A percentile compares a stretch with the other conserved stretches of the same genome.
phyloP scores from a whole-genome alignment of 2,113 vertebrate genomes.

The Clinocottus analis region DNA sequence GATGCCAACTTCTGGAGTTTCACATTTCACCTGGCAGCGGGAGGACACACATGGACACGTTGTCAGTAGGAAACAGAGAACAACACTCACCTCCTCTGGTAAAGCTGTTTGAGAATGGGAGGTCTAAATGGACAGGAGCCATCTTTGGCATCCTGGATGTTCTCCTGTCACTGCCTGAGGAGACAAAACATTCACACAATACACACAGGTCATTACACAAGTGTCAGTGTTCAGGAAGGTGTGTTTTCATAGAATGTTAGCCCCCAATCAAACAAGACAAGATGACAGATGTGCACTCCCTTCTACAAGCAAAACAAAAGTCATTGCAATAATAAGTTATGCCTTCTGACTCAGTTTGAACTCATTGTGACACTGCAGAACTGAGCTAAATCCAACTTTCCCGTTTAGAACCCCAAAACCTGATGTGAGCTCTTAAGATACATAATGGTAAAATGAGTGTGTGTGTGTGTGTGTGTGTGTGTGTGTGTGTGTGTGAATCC shows the following conservation, averaged over 20 bases:
- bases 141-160: constrained; percentile 94
- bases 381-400: constrained; percentile 56
- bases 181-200: constrained; percentile 74
- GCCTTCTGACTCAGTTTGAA: constrained; percentile 61
- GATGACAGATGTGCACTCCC: constrained; percentile 43
- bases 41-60: background rate
- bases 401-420: background rate
- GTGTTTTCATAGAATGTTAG: no score
- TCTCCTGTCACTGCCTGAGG: constrained; percentile 93
- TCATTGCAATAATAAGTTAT: constrained; percentile 66
- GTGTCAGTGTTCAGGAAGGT: background rate
- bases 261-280: constrained; percentile 10
- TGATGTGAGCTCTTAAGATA: constrained; percentile 31
- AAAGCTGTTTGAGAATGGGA: constrained; percentile 97
- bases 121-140: constrained; percentile 94
- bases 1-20: constrained; percentile 5
- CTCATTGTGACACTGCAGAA: constrained; percentile 58
- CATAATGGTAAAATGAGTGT: constrained; percentile 3
- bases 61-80: constrained; percentile 11
- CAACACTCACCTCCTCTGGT: constrained; percentile 93
- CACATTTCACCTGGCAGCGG: constrained; percentile 16
- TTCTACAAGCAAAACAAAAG: constrained; percentile 18
- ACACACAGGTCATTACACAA: constrained; percentile 26
- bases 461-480: background rate
- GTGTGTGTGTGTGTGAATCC: background rate